Percentiles rank a stretch among this genome's conserved stretches.
These are phyloP conservation scores for Collichthys lucidus DNA, from an alignment of 2,113 vertebrate genomes.

Conservation along the genomic window DNA sequence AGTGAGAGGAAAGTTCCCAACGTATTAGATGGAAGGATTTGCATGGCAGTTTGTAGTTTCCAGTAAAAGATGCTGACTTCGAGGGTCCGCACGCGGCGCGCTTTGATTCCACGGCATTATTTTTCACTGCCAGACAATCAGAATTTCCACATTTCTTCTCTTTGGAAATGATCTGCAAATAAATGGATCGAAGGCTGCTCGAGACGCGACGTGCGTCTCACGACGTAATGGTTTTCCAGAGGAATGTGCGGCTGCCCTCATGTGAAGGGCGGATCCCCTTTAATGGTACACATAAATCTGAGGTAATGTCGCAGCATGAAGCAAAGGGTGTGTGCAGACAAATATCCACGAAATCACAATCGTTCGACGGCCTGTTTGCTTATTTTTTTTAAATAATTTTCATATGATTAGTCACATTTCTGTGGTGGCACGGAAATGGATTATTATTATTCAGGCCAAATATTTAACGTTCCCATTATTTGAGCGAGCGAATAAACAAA, in stretches of 20 bases:
- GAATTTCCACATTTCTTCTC: conserved; percentile 56
- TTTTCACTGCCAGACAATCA: conserved; percentile 54
- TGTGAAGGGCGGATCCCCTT: conserved; percentile 45
- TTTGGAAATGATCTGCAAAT: too few species aligned
- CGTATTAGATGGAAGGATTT: conserved; percentile 56
- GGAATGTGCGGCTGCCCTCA: conserved; percentile 27
- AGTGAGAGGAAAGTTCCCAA: conserved; percentile 63
- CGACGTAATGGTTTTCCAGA: conserved; percentile 42
- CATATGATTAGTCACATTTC: conserved; percentile 74
- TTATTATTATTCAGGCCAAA: conserved; percentile 85
- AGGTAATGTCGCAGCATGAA: conserved; percentile 67
- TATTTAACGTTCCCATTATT: conserved; percentile 88
- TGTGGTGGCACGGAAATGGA: conserved; percentile 77
- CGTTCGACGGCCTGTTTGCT: conserved; percentile 73
- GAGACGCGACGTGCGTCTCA: not conserved
- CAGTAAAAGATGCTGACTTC: conserved; percentile 63
- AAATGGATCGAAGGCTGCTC: too few species aligned
- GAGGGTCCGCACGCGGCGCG: conserved; percentile 18
- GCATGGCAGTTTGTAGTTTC: conserved; percentile 57
- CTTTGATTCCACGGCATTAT: conserved; percentile 47
- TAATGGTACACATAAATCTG: conserved; percentile 58
- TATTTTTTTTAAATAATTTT: conserved; percentile 69
- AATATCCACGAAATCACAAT: conserved; percentile 69
- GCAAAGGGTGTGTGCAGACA: conserved; percentile 61
- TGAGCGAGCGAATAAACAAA: conserved; percentile 83